Evolutionary conservation across 1,140 invertebrate genomes (phyloP), one percentile per base, ranked within the genome.

Genomic region (Heliconius himera): DNA sequence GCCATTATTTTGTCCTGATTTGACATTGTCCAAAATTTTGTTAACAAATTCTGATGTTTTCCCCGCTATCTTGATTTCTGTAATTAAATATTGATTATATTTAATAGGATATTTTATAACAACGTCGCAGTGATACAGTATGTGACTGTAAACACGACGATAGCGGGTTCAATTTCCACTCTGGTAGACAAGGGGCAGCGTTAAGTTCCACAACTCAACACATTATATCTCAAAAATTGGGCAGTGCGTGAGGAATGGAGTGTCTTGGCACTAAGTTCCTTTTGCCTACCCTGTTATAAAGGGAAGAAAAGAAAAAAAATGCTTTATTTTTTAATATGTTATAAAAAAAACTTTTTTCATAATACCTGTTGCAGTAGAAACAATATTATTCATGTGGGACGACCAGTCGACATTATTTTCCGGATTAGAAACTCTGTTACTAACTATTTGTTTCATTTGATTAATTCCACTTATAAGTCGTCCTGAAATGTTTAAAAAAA

Each of bases 11-110:
- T 93, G 88, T 20, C 93, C 93, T 54, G 87, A 46, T 85, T 84
- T 93, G 8, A 94, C 91, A 79, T 94, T 94, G 70, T 93, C 91
- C 81, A 94, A 79, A 74, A 94, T 89, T 87, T 85, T 90, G 77
- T 94, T 94, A n/a, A 94, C 93, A 75, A 89, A 94, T 82, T 94
- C 93, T 38, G 93, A 94, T 41, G 93, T 92, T 76, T 89, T 91
- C 20, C 91, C 92, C 46, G 89, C 93, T 83, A 94, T 93, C 88
- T 92, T 92, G 22, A 94, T 79, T 81, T 93, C 92, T 94, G 89
- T 74, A 89, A 90, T 38, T 1, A 29, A 29, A 13, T 9, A 16
- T 66, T 66, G 3, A 29, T 66, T 29, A 66, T 66, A 66, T 66
- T 66, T 29, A 26, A 8, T 36, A 20, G n/a, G 0, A 71, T 71